Evolutionary conservation across 2,113 vertebrate species (phyloP).

Genomic region (Eurystomus gularis): DNA sequence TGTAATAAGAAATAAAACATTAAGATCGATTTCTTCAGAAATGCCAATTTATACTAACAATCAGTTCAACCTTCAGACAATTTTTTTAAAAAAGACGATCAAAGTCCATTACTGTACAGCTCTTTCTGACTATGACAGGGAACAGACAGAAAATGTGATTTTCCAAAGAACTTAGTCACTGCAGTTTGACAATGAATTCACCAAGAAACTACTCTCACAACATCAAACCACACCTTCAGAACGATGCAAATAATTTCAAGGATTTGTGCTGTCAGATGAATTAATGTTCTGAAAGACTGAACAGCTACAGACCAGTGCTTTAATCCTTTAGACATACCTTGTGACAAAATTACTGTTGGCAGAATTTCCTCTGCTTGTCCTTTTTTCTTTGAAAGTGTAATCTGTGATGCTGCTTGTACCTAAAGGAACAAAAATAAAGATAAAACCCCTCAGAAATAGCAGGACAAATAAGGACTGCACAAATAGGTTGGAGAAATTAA

Average conservation of each 20-base stretch:
- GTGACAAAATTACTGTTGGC: background rate
- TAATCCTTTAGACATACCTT: constrained; percentile 50
- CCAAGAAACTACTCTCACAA: background rate
- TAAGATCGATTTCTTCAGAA: background rate
- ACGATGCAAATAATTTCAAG: background rate
- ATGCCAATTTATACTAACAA: background rate
- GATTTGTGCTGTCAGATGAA: background rate
- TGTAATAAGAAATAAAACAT: background rate
- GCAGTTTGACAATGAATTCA: background rate
- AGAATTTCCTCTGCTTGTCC: constrained; percentile 45
- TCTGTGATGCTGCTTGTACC: background rate
- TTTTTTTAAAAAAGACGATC: background rate
- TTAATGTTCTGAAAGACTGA: background rate
- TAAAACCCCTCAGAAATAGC: background rate
- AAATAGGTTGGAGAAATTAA: background rate
- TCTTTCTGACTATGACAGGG: background rate
- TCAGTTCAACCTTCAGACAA: background rate
- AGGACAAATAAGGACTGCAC: background rate
- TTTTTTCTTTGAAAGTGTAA: constrained; percentile 62
- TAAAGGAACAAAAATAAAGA: constrained; percentile 11
- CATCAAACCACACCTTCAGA: background rate
- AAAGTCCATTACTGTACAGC: background rate
- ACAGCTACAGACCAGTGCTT: background rate
- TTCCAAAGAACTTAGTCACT: background rate
- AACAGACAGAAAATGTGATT: background rate